phyloP scores from a whole-genome alignment of 2,888 invertebrate species.

The Brenthis hecate region DNA sequence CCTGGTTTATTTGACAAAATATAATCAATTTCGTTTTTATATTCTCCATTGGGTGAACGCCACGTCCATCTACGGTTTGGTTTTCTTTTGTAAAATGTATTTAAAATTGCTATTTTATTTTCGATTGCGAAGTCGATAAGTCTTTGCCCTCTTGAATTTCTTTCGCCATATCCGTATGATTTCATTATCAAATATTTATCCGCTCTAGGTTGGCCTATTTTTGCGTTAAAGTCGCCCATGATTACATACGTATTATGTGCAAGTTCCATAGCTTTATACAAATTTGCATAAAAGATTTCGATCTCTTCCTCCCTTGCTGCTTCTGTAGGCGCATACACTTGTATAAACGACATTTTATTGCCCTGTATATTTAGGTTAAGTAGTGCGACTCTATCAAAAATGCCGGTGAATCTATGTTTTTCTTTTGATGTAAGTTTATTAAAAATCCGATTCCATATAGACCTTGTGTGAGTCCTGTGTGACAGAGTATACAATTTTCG shows the following conservation, averaged over 20 bases:
- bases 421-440: slow-evolving; percentile 25
- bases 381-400: slow-evolving; percentile 30
- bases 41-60: slow-evolving; percentile 33
- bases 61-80: slow-evolving; percentile 41
- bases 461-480: slow-evolving; percentile 28
- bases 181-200: slow-evolving; percentile 11
- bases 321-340: slow-evolving; percentile 40
- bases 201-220: slow-evolving; percentile 34
- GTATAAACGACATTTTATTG: no score
- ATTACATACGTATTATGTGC: slow-evolving; percentile 36
- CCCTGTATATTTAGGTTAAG: slow-evolving; percentile 25
- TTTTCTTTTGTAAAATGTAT: slow-evolving; percentile 38
- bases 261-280: slow-evolving; percentile 30
- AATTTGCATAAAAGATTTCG: slow-evolving; percentile 32
- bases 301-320: slow-evolving; percentile 34
- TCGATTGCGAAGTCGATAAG: slow-evolving; percentile 41
- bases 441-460: slow-evolving; percentile 30
- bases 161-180: slow-evolving; percentile 36
- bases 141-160: slow-evolving; percentile 43
- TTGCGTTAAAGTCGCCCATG: slow-evolving; percentile 42
- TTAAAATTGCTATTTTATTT: slow-evolving; percentile 41
- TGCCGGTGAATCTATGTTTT: slow-evolving; percentile 24
- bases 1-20: slow-evolving; percentile 26
- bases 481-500: slow-evolving; percentile 25
- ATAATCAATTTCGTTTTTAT: slow-evolving; percentile 32